Evolutionary conservation across 2,113 vertebrate genomes (phyloP), one percentile per base, ranked within the genome.

Genomic region (Amazona vittata): DNA sequence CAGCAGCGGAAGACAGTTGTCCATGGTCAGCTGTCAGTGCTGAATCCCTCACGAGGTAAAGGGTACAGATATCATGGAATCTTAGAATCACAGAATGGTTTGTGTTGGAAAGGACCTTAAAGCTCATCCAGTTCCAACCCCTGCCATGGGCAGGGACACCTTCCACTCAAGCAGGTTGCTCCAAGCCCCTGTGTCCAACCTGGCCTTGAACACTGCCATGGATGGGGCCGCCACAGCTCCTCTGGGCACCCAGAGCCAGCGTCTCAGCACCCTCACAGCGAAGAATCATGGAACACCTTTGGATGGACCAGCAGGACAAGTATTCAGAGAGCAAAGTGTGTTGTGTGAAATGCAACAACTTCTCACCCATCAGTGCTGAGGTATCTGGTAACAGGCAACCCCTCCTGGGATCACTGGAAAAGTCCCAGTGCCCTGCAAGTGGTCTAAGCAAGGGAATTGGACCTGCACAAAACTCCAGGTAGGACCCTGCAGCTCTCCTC

Each of bases 401-500:
- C 11, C 41, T 74, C 28, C 15, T 37, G 12, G 70, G 29, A 73
- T 52, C 31, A 4, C 35, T 0, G 70, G 18, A 19, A 5, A 7
- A 21, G 13, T 46, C 43, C 71, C 17, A 18, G 28, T 14, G 26
- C 55, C 63, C 50, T 37, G 22, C 0, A 4, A 39, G 13, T 1
- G 9, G 9, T 70, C 7, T 60, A 74, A 5, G 63, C 35, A 9
- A 46, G 35, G 33, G 26, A 94, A 41, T 8, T 6, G 55, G 43
- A 16, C 59, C 1, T 3, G 6, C 55, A 7, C 16, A 0, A 5
- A 43, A n/a, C 67, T 49, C 68, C 10, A 10, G 79, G 26, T 10
- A 31, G 22, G 41, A 39, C 6, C 59, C 18, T 7, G 2, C 17
- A 17, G 35, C 71, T 37, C 22, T 29, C 24, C 35, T 6, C 4